A percentile compares a stretch with the other conserved stretches of the same genome.
Conservation (phyloP, 2,113 vertebrate species). For the Drymodes brunneopygia region DNA sequence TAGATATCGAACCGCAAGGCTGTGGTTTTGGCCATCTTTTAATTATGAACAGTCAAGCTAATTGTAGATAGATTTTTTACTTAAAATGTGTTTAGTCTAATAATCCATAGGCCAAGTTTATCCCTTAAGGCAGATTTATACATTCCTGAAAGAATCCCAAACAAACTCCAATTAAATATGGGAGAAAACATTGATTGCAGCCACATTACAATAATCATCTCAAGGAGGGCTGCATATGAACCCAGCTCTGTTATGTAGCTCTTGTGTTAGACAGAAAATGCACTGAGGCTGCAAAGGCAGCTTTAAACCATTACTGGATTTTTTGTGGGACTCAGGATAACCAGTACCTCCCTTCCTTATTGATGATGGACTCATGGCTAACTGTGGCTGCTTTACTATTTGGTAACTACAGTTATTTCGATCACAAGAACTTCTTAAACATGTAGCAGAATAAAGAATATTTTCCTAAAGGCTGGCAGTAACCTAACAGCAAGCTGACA, state of each 20-base stretch:
- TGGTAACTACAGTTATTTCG: not conserved
- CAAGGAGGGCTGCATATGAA: not conserved
- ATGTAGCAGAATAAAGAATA: not conserved
- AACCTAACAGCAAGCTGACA: not conserved
- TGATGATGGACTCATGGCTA: not conserved
- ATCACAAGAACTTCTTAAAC: not conserved
- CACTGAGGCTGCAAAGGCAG: not conserved
- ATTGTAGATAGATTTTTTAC: constrained; percentile 50
- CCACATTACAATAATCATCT: not conserved
- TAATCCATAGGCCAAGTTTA: constrained; percentile 38
- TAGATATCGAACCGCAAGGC: not conserved
- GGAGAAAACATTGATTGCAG: not conserved
- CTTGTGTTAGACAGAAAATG: not conserved
- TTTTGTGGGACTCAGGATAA: not conserved
- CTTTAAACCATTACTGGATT: not conserved
- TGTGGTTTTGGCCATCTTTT: constrained; percentile 23
- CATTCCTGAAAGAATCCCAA: constrained; percentile 28
- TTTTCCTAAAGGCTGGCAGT: not conserved
- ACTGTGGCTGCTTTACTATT: not conserved
- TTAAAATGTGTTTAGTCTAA: constrained; percentile 25
- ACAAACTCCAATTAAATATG: constrained; percentile 25
- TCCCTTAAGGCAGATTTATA: not conserved
- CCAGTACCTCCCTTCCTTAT: not conserved
- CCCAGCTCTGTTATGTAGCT: not conserved
- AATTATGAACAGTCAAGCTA: constrained; percentile 22